Evolutionary conservation across 2,888 invertebrate species (phyloP), one percentile per base, ranked within the genome.

Genomic region (Aspidiotus destructor): DNA sequence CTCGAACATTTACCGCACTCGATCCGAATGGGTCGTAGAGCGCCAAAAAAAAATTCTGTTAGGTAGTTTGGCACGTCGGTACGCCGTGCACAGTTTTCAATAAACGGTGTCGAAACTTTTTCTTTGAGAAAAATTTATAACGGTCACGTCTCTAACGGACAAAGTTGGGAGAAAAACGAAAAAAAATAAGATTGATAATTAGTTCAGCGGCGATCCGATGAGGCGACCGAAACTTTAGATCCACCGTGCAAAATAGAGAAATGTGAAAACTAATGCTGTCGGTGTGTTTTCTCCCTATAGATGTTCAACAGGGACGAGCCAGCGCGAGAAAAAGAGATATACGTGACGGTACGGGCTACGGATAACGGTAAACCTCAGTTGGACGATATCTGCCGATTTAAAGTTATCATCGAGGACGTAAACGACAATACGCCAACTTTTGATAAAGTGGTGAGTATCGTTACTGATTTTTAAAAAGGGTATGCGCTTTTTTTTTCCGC

Each of bases 331-430:
- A 79, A 91, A 86, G 79, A 85, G 82, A 71, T 81, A 11, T 92
- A 91, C 75, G 83, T 92, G 62, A 93, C 92, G 44, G 90, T 96
- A 8, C 85, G 91, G 76, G 97, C 93, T 0, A 90, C 89, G 70
- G 97, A 97, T 79, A 90, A 94, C 77, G 97, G 96, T 0, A 84
- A 86, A 73, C 93, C 94, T 0, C 86, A 88, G 61, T 80, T 97
- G 65, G 92, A 92, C 74, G 94, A 94, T 75, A 89, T 92, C 68
- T 97, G 97, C 78, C 93, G 93, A 7, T 90, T 97, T 77, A 90
- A 88, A 80, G 89, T 95, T 68, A 85, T 86, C 72, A 89, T 96
- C 72, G 86, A 85, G 75, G 97, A 97, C 79, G 86, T 92, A 76
- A 98, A 98, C 79, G 97, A 98, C 78, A 96, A 96, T 76, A 80